Base-by-base conservation (phyloP, 2,888 invertebrate species). In the Pseudococcus jackbeardsleyi region DNA sequence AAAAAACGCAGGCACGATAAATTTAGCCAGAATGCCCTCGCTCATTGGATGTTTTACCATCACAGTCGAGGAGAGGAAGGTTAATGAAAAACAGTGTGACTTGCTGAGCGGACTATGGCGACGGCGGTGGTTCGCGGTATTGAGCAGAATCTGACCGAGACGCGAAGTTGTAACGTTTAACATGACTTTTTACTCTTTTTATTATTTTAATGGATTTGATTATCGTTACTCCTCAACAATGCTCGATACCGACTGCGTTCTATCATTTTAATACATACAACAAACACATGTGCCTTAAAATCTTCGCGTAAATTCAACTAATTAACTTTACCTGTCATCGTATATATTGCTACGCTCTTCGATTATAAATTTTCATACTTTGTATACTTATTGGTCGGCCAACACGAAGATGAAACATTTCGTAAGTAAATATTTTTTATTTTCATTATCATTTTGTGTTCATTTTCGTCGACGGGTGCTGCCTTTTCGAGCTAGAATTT, bases 131-230 rank as follows among this genome's bases (percentile, higher is more conserved):
- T 79, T 79, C 26, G 26, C 22, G 79, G 42, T 79, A 79, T 79
- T 19, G 79, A 79, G 79, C 42, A 79, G 79, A 79, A 79, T 79
- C 79, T 46, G 42, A 79, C 79, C 46, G 79, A 79, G 79, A 79
- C 79, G 79, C 42, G 79, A 79, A 79, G 79, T 79, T 42, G 79
- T 79, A 42, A 42, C 79, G 79, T 79, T 79, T 79, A 79, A 79
- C 42, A 42, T 46, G 79, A 79, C 79, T 79, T 79, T 79, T 79
- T 46, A 72, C 42, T 42, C 79, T 9, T 46, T 79, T 33, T 33
- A 33, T 79, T 46, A 42, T 42, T 79, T 46, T 79, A 79, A 79
- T 79, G 79, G n/a, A 79, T 79, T 79, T 79, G 79, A 79, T 79
- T 39, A 42, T 42, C 1, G 79, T 79, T 79, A 79, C 39, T 79